Base-by-base conservation (phyloP, 2,888 invertebrate genomes). In the Diplolepis rosae region DNA sequence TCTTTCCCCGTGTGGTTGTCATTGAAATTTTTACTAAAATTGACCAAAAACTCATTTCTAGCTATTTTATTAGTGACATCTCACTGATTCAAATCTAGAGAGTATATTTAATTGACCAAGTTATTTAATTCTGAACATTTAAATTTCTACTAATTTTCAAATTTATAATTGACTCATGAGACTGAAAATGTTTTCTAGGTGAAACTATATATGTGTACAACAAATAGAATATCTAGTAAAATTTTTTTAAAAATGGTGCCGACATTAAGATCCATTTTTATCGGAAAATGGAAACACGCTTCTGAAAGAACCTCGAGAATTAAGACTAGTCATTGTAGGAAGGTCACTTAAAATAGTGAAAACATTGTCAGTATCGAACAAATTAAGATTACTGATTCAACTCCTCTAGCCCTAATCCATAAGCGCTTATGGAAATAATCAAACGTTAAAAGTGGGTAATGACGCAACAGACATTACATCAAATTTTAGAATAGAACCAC, bases 341-440 rank as follows among this genome's bases (percentile, higher is more conserved):
- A 61, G 24, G 39, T 61, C 35, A 39, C 13, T 39, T 61, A 22
- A 22, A 39, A 61, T 61, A 61, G 24, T 61, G 24, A 39, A 61
- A 61, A 61, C 7, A 61, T 61, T 61, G 39, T 24, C 35, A 35
- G 35, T 61, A 61, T 39, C 35, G 24, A 61, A 61, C 35, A 61
- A 39, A 61, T 32, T 39, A 24, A 61, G 39, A 39, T 24, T n/a
- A 39, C 6, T 39, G 35, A 13, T 35, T 39, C 7, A 11, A 56
- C 4, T 32, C 11, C 18, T 54, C 28, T 27, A 30, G 11, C 54
- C 11, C 18, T 18, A 30, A 32, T 39, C 9, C 39, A 61, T 2
- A 45, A 45, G 2, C 9, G 18, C 45, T 9, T 45, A 18, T 45
- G 18, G 18, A 45, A 45, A 18, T 9, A 45, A 45, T 45, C 45